These are phyloP conservation scores for Heliocidaris tuberculata DNA, from an alignment of 35 echinoderm and acorn worm genomes.

Conservation along the genomic window DNA sequence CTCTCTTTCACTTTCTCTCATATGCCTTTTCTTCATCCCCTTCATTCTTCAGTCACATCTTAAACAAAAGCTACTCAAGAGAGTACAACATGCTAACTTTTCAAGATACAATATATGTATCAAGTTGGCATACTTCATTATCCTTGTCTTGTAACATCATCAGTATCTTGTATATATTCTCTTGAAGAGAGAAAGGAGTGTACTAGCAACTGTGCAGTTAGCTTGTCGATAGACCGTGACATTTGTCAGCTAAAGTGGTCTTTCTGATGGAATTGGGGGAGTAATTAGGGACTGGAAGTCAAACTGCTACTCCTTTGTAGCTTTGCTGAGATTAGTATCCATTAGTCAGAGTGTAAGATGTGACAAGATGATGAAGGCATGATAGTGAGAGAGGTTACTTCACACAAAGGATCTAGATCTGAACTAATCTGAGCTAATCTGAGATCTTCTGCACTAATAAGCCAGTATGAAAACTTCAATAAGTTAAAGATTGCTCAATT, in stretches of 20 bases:
- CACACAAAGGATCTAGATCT: background rate
- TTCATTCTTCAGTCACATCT: background rate
- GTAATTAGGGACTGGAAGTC: background rate
- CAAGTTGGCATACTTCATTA: too few species aligned
- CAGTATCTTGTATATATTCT: too few species aligned
- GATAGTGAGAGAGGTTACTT: background rate
- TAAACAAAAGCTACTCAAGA: background rate
- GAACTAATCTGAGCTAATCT: too few species aligned
- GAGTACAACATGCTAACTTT: background rate
- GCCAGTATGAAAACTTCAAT: too few species aligned
- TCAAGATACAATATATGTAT: background rate
- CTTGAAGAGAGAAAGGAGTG: background rate
- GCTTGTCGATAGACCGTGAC: background rate
- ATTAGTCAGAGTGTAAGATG: background rate
- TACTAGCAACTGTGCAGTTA: background rate
- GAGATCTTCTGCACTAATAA: too few species aligned
- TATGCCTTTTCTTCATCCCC: background rate
- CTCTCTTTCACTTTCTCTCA: too few species aligned
- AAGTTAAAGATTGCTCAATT: too few species aligned
- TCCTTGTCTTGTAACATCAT: too few species aligned
- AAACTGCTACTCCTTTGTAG: background rate
- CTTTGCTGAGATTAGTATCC: background rate
- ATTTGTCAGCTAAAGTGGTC: background rate
- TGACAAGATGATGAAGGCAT: background rate
- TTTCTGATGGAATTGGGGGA: background rate